A percentile compares a stretch with the other conserved stretches of the same genome.
These are phyloP conservation scores for Antitype chi DNA, from an alignment of 2,888 invertebrate genomes.

Conservation along the genomic window DNA sequence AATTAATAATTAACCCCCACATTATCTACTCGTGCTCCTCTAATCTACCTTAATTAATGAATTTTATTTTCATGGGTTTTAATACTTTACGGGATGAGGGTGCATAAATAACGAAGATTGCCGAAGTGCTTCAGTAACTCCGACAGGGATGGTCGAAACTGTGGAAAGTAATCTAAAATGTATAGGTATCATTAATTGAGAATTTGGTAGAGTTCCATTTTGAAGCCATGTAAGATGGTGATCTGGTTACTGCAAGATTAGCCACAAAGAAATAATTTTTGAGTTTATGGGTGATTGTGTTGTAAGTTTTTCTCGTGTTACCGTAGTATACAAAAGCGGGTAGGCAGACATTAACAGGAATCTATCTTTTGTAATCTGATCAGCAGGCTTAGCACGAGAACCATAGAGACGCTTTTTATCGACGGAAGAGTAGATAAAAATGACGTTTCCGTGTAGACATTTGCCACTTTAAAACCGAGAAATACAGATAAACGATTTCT, in stretches of 20 bases:
- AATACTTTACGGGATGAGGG: conserved; percentile 47
- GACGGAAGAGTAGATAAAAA: too few species aligned
- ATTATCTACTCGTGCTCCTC: conserved; percentile 28
- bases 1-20: conserved; percentile 32
- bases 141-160: conserved; percentile 8
- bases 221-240: neutral
- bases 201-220: conserved; percentile 22
- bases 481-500: too few species aligned
- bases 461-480: too few species aligned
- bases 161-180: conserved; percentile 56
- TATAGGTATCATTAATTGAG: conserved; percentile 46
- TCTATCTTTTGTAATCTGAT: neutral
- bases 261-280: neutral
- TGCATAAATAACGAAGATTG: conserved; percentile 59
- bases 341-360: neutral
- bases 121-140: conserved; percentile 50
- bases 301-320: neutral
- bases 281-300: too few species aligned
- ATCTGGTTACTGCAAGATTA: neutral
- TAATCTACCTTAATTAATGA: conserved; percentile 39
- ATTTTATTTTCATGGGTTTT: conserved; percentile 60
- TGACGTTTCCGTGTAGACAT: too few species aligned
- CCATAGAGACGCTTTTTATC: too few species aligned
- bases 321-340: neutral
- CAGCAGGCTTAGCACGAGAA: too few species aligned